Conservation (phyloP, 2,797 vertebrate species). For the Takifugu rubripes region DNA sequence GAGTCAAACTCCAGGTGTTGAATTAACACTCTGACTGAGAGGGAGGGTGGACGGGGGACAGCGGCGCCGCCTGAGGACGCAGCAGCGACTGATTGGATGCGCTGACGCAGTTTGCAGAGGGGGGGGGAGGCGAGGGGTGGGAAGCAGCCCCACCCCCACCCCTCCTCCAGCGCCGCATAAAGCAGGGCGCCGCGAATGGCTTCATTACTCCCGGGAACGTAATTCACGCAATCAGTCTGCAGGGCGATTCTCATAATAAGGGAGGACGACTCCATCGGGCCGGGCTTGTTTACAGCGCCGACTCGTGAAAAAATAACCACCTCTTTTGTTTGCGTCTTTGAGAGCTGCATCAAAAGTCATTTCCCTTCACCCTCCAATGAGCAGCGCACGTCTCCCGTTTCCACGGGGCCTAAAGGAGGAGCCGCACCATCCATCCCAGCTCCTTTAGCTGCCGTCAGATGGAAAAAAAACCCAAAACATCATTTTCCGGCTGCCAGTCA, state of each 20-base stretch:
- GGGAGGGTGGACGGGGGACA: slow-evolving; percentile 24
- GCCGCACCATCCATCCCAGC: slow-evolving; percentile 14
- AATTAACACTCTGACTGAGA: slow-evolving; percentile 30
- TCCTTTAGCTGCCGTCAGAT: slow-evolving; percentile 28
- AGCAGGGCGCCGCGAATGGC: slow-evolving; percentile 48
- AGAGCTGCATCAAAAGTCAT: slow-evolving; percentile 6
- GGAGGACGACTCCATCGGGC: slow-evolving; percentile 7
- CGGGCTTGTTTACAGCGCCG: neutral
- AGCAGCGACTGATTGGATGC: slow-evolving; percentile 29
- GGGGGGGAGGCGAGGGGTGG: neutral
- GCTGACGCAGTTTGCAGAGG: slow-evolving; percentile 10
- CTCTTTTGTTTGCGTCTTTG: slow-evolving; percentile 10
- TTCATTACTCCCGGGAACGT: slow-evolving; percentile 38
- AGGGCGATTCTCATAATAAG: slow-evolving; percentile 44
- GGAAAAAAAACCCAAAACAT: slow-evolving; percentile 33
- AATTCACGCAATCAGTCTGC: slow-evolving; percentile 42
- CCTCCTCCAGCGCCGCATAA: slow-evolving; percentile 26
- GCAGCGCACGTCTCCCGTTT: slow-evolving; percentile 7
- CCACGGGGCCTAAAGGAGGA: slow-evolving; percentile 2
- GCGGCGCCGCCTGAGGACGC: slow-evolving; percentile 25
- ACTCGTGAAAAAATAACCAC: slow-evolving; percentile 2
- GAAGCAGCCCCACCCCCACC: slow-evolving; percentile 3
- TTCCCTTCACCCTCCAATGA: slow-evolving; percentile 19
- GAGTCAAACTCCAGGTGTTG: slow-evolving; percentile 15
- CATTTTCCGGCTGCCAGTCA: slow-evolving; percentile 60